Evolutionary conservation across 2,113 vertebrate genomes (phyloP), one percentile per base, ranked within the genome.

Genomic region (Enhydra lutris): DNA sequence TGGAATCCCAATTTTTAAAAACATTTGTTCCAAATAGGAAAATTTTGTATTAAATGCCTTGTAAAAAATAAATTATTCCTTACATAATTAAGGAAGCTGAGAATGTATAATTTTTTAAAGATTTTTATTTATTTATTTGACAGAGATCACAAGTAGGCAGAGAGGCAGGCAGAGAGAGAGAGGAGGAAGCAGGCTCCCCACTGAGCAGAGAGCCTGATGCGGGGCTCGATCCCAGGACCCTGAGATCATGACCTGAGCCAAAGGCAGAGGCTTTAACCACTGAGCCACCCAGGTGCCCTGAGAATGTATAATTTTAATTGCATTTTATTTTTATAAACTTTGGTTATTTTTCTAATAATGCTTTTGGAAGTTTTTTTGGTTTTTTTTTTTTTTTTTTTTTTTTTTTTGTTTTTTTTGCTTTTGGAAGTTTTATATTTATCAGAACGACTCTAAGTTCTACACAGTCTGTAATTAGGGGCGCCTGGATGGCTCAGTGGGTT

Each of bases 241-340:
- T 42, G 42, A 42, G 42, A 42, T 42, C 42, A 42, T 42, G 42
- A 42, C 42, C 6, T 42, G 42, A 42, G 42, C 42, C 42, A 6
- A 42, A 42, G 42, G 42, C 42, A 42, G 42, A 42, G 42, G 42
- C 42, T 42, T 42, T 42, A 42, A 42, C 42, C 6, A 42, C 42
- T 42, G 42, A 42, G 42, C 42, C 42, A 42, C 42, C 42, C 42
- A 42, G 42, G 42, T 6, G 42, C 42, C 42, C 42, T 42, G 50
- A 67, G 36, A 93, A 24, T 67, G 6, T 71, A 57, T 74, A 85
- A 24, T 26, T 92, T 84, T 81, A 69, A 80, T 80, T 85, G 21
- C 17, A 85, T 79, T 86, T 80, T 69, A 91, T 95, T 91, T 96
- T 74, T 12, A 52, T 80, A 90, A 61, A 61, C 61, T 78, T 84